These are phyloP conservation scores for Xiphophorus birchmanni DNA, from an alignment of 2,797 vertebrate genomes.

Conservation along the genomic window DNA sequence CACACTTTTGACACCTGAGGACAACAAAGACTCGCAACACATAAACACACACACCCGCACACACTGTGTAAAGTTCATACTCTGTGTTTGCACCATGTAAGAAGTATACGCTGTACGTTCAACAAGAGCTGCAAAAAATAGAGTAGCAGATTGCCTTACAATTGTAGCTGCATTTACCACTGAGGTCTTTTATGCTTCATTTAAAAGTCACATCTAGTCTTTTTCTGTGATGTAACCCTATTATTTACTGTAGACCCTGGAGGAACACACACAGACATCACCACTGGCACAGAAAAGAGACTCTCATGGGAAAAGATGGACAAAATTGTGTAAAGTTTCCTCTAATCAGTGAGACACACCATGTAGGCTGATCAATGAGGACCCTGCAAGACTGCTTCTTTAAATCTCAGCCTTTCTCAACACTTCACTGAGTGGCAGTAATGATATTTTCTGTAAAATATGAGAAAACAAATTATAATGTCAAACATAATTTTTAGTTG, in stretches of 20 bases:
- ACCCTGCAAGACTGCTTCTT: slow-evolving; percentile 37
- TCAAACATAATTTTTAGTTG: slow-evolving; percentile 53
- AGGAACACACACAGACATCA: slow-evolving; percentile 18
- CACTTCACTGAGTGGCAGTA: slow-evolving; percentile 14
- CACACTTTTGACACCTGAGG: slow-evolving; percentile 85
- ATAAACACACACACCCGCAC: slow-evolving; percentile 13
- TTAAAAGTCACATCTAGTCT: slow-evolving; percentile 17
- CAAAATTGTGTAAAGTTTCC: slow-evolving; percentile 29
- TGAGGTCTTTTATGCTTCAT: slow-evolving; percentile 22
- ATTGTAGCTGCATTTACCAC: slow-evolving; percentile 41
- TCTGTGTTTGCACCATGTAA: slow-evolving; percentile 57
- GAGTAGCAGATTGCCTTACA: slow-evolving; percentile 28
- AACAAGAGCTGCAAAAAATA: slow-evolving; percentile 41
- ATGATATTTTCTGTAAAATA: slow-evolving; percentile 38
- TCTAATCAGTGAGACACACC: slow-evolving; percentile 52
- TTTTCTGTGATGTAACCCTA: slow-evolving; percentile 21
- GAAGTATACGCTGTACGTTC: slow-evolving; percentile 52
- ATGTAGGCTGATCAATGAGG: slow-evolving; percentile 32
- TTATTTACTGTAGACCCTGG: slow-evolving; percentile 23
- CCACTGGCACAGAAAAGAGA: slow-evolving; percentile 28
- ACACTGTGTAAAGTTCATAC: slow-evolving; percentile 53
- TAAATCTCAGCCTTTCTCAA: slow-evolving; percentile 27
- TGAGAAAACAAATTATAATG: slow-evolving; percentile 31
- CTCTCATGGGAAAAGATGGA: slow-evolving; percentile 20
- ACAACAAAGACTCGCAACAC: slow-evolving; percentile 35